Conservation (phyloP, 2,888 invertebrate species). For the Branchipolynoe longqiensis region DNA sequence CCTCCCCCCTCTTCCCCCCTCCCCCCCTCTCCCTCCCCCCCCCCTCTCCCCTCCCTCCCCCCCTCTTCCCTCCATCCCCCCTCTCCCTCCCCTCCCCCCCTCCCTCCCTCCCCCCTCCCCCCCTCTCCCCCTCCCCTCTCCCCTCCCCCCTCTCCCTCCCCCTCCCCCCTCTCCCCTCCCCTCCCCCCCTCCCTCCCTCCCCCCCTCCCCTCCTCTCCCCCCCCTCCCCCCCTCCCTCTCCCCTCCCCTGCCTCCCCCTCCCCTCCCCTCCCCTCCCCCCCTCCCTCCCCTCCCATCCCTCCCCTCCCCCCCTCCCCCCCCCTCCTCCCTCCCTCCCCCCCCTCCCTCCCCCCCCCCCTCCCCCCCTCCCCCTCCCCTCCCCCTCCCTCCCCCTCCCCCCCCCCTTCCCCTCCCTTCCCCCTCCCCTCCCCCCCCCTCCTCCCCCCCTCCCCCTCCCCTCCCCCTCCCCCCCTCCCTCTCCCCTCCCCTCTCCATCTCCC, state of each 20-base stretch:
- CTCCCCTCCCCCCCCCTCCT: background rate
- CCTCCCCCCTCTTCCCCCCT: background rate
- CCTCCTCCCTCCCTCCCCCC: constrained; percentile 1
- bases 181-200: background rate
- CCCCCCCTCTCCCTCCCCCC: background rate
- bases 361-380: background rate
- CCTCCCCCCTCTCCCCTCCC: background rate
- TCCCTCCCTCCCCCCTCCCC: too few species aligned
- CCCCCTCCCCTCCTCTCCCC: background rate
- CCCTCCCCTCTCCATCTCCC: constrained; percentile 13
- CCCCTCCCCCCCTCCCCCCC: background rate
- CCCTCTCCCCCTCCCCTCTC: background rate
- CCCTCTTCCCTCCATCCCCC: constrained; percentile 39
- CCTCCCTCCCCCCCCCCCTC: background rate
- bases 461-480: background rate
- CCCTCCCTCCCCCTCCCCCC: background rate
- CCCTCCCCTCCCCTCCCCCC: background rate
- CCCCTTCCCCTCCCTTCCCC: constrained; percentile 7
- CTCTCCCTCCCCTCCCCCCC: constrained; percentile 16
- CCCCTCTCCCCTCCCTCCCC: constrained; percentile 30
- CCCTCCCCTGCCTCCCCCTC: constrained; percentile 1
- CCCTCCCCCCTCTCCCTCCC: background rate
- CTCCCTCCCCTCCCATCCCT: background rate
- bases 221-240: background rate
- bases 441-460: background rate